These are phyloP conservation scores for Sarcophaga subvicina DNA, from an alignment of 2,888 invertebrate species.

Conservation along the genomic window DNA sequence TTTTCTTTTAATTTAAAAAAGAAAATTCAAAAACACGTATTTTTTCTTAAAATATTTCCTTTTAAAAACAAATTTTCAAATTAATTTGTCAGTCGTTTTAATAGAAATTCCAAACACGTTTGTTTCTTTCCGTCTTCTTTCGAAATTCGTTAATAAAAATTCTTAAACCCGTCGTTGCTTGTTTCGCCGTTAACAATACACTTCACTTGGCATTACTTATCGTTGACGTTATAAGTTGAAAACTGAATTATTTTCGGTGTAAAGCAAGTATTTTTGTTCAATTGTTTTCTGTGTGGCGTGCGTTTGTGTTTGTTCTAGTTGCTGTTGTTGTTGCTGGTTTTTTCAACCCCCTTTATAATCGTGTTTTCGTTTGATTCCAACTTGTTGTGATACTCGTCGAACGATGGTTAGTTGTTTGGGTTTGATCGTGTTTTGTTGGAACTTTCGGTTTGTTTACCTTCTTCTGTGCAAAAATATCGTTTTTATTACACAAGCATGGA, in stretches of 20 bases:
- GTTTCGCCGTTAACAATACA: background rate
- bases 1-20: too few relatives aligned
- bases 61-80: background rate
- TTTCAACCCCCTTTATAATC: constrained; percentile 53
- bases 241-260: constrained; percentile 55
- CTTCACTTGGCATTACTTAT: background rate
- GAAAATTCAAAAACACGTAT: too few relatives aligned
- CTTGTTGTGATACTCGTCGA: constrained; percentile 21
- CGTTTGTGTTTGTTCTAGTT: constrained; percentile 22
- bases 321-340: background rate
- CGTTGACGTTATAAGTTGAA: constrained; percentile 54
- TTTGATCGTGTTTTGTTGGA: constrained; percentile 35
- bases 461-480: background rate
- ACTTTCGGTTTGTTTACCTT: background rate
- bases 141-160: background rate
- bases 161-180: background rate
- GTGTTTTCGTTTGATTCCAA: constrained; percentile 20
- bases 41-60: background rate
- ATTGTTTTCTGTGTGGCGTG: constrained; percentile 9
- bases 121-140: constrained; percentile 8
- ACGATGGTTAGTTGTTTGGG: background rate
- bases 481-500: too few relatives aligned
- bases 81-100: background rate
- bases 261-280: constrained; percentile 53
- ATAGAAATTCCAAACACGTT: constrained; percentile 47